Conservation (phyloP, 2,113 vertebrate genomes). For the Actinemys pallida region DNA sequence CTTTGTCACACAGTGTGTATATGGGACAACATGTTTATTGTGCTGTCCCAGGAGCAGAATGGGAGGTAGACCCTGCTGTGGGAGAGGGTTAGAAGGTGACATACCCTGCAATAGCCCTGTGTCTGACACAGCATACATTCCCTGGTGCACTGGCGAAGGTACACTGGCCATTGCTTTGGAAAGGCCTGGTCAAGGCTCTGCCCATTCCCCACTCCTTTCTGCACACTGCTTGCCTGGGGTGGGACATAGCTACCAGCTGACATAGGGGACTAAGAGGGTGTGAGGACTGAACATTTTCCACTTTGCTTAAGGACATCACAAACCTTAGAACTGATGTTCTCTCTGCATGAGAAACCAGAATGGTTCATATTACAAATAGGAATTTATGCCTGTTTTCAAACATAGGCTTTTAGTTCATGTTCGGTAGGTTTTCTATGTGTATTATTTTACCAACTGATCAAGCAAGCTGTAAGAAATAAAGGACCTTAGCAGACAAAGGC, state of each 20-base stretch:
- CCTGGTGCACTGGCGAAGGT: not conserved
- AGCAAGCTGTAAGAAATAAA: not conserved
- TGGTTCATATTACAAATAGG: not conserved
- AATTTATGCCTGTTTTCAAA: not conserved
- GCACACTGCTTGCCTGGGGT: not conserved
- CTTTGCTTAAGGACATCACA: not conserved
- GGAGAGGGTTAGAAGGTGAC: not conserved
- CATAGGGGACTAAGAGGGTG: not conserved
- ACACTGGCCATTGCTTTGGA: fast-evolving
- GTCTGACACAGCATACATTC: not conserved
- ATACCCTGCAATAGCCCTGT: not conserved
- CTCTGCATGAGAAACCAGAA: not conserved
- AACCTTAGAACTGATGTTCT: conserved; percentile 1
- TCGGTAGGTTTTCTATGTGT: not conserved
- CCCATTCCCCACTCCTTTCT: not conserved
- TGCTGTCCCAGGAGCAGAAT: not conserved
- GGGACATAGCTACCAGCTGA: not conserved
- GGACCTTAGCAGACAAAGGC: not conserved
- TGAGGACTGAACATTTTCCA: not conserved
- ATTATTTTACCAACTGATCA: not conserved
- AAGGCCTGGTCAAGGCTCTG: not conserved
- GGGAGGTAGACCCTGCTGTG: not conserved
- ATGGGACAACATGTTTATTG: not conserved
- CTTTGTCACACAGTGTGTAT: not conserved
- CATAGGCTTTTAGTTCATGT: not conserved